A percentile compares a stretch with the other conserved stretches of the same genome.
Evolutionary conservation across 2,888 invertebrate genomes (phyloP).

Genomic region (Leptopilina syphax): DNA sequence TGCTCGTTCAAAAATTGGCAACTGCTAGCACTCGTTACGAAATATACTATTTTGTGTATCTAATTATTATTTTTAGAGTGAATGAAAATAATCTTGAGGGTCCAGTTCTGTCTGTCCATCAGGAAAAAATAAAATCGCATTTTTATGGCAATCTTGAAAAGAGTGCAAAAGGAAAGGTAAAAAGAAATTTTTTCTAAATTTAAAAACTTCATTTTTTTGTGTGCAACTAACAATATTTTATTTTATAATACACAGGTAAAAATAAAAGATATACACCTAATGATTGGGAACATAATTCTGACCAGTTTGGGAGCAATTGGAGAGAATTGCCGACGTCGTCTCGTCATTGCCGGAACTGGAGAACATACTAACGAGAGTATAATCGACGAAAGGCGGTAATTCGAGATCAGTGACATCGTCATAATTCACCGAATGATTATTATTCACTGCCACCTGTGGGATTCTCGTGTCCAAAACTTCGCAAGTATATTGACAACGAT

Average conservation of each 20-base stretch:
- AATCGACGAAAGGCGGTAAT: slow-evolving; percentile 72
- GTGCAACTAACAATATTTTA: slow-evolving; percentile 60
- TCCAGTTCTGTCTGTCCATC: too few species aligned
- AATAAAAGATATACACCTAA: slow-evolving; percentile 58
- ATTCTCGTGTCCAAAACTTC: slow-evolving; percentile 72
- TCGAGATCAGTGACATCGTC: slow-evolving; percentile 68
- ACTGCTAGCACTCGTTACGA: too few species aligned
- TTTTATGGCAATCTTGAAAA: too few species aligned
- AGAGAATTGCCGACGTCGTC: slow-evolving; percentile 54
- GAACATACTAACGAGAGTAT: slow-evolving; percentile 74
- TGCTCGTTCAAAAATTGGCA: too few species aligned
- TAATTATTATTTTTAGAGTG: too few species aligned
- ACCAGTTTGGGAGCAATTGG: slow-evolving; percentile 62
- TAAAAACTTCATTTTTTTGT: slow-evolving; percentile 9
- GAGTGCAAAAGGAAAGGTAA: too few species aligned
- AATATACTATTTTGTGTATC: too few species aligned
- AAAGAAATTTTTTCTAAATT: not conserved
- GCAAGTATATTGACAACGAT: slow-evolving; percentile 73
- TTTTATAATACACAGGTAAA: slow-evolving; percentile 67
- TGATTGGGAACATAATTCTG: slow-evolving; percentile 73
- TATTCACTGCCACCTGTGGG: slow-evolving; percentile 54
- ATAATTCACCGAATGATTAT: slow-evolving; percentile 53
- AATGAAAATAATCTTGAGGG: too few species aligned
- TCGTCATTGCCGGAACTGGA: slow-evolving; percentile 70
- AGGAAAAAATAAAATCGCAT: too few species aligned